phyloP scores from a whole-genome alignment of 2,888 invertebrate genomes.

The Pseudococcus jackbeardsleyi region DNA sequence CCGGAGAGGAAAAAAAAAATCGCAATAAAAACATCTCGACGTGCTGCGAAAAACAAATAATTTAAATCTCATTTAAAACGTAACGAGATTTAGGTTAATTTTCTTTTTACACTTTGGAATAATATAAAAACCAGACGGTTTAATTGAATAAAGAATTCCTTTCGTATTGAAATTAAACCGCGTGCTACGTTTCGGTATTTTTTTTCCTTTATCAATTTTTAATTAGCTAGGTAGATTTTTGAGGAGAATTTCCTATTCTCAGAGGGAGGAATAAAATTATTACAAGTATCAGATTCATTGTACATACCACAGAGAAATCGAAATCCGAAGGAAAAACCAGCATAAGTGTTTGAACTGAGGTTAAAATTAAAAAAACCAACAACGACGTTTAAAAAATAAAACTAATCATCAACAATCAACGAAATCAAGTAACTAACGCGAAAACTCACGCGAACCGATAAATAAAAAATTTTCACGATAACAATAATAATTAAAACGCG shows the following conservation, averaged over 20 bases:
- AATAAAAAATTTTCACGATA: neutral
- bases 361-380: neutral
- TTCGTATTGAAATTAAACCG: neutral
- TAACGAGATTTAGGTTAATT: slow-evolving; percentile 48
- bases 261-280: neutral
- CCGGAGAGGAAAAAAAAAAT: neutral
- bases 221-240: neutral
- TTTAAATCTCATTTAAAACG: slow-evolving; percentile 55
- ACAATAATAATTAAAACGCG: neutral
- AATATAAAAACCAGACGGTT: neutral
- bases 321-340: neutral
- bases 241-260: neutral
- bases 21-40: slow-evolving; percentile 36
- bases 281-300: neutral
- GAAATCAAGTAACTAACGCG: slow-evolving; percentile 2
- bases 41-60: slow-evolving; percentile 31
- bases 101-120: slow-evolving; percentile 5
- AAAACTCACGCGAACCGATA: slow-evolving; percentile 4
- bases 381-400: neutral
- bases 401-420: neutral
- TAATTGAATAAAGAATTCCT: neutral
- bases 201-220: neutral
- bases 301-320: neutral
- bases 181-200: neutral
- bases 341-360: neutral